Evolutionary conservation across 2,888 invertebrate genomes (phyloP).

Genomic region (Piscicola geometra): DNA sequence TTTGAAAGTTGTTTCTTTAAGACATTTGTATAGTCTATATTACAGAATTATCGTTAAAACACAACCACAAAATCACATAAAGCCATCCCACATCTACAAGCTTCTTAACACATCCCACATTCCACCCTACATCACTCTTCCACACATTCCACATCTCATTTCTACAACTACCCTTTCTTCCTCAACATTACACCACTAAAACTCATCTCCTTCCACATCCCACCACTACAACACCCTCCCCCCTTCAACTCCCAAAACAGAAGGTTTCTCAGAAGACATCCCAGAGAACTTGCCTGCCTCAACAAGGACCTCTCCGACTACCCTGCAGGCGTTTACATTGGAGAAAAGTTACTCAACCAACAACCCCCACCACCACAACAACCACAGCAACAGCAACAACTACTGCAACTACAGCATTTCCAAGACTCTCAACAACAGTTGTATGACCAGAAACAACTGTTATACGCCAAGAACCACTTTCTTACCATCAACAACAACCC

Average conservation of each 20-base stretch:
- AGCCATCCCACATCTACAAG: too few species aligned
- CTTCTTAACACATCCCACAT: neutral
- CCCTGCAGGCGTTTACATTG: neutral
- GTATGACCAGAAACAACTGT: neutral
- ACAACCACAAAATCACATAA: too few species aligned
- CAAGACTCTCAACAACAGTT: neutral
- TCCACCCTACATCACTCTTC: too few species aligned
- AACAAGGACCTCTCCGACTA: neutral
- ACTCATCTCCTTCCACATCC: too few species aligned
- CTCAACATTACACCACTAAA: too few species aligned
- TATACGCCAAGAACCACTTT: neutral
- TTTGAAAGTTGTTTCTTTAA: too few species aligned
- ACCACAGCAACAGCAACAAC: neutral
- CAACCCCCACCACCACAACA: neutral
- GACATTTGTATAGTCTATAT: too few species aligned
- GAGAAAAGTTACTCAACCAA: neutral
- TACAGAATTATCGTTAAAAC: too few species aligned
- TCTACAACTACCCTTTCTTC: too few species aligned
- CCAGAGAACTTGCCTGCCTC: neutral
- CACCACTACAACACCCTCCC: too few species aligned
- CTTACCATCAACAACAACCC: conserved; percentile 3
- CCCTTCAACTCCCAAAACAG: too few species aligned
- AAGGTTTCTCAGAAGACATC: neutral
- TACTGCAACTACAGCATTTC: neutral
- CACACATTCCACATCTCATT: too few species aligned